These are phyloP conservation scores for Schrankia costaestrigalis DNA, from an alignment of 2,888 invertebrate species.

Conservation along the genomic window DNA sequence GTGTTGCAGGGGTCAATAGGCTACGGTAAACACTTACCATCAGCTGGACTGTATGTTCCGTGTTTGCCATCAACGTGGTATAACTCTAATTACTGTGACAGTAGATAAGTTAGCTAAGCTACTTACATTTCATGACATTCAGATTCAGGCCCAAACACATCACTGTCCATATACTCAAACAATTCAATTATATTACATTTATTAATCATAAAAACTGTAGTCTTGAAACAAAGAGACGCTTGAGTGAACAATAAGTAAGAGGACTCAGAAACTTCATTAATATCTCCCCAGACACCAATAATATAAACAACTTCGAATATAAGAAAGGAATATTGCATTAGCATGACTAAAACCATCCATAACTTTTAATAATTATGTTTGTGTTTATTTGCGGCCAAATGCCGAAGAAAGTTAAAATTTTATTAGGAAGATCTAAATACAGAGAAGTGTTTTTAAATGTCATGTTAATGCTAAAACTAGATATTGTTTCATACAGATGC, in stretches of 20 bases:
- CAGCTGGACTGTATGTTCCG: no score
- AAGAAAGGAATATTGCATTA: conserved; percentile 55
- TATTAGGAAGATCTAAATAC: conserved; percentile 48
- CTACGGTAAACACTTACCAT: no score
- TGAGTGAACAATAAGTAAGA: conserved; percentile 65
- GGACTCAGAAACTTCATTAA: conserved; percentile 60
- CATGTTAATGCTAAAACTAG: conserved; percentile 30
- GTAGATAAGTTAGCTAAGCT: neutral
- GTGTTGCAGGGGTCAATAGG: no score
- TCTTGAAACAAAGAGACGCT: conserved; percentile 62
- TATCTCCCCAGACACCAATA: conserved; percentile 57
- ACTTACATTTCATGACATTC: conserved; percentile 52
- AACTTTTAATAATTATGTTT: conserved; percentile 30
- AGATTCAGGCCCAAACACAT: conserved; percentile 46
- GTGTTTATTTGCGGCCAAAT: conserved; percentile 52
- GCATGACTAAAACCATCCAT: conserved; percentile 46
- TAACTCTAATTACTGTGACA: no score
- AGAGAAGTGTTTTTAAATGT: conserved; percentile 35
- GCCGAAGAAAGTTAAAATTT: conserved; percentile 48
- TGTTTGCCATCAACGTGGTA: no score
- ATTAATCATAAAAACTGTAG: conserved; percentile 51
- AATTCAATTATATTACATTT: conserved; percentile 42
- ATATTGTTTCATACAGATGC: neutral
- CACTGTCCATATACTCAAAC: conserved; percentile 46
- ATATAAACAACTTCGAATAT: conserved; percentile 62